phyloP scores from a whole-genome alignment of 2,888 invertebrate genomes.

The Muschampia plurimacula region DNA sequence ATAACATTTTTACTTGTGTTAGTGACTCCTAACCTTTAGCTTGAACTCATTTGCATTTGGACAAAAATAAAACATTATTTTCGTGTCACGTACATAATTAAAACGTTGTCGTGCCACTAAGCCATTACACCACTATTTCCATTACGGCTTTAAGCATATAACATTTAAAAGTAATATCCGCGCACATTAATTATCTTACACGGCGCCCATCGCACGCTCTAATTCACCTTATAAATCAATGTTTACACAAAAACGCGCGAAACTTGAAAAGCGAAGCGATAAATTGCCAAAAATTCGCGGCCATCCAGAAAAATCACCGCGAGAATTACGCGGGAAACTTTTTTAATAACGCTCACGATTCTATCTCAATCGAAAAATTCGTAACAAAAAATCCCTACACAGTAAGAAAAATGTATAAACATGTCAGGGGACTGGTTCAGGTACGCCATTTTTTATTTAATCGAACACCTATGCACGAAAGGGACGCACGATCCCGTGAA shows the following conservation, averaged over 20 bases:
- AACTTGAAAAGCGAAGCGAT: slow-evolving; percentile 45
- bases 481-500: slow-evolving; percentile 65
- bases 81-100: slow-evolving; percentile 31
- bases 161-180: slow-evolving; percentile 25
- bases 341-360: slow-evolving; percentile 82
- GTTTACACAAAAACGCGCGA: slow-evolving; percentile 24
- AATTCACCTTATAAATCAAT: slow-evolving; percentile 39
- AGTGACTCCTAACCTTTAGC: slow-evolving; percentile 3
- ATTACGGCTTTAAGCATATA: slow-evolving; percentile 23
- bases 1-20: neutral
- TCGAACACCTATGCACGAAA: slow-evolving; percentile 78
- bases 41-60: slow-evolving; percentile 24
- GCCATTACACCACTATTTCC: slow-evolving; percentile 27
- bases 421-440: slow-evolving; percentile 81
- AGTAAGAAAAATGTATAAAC: slow-evolving; percentile 84
- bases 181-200: slow-evolving; percentile 30
- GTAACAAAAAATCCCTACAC: slow-evolving; percentile 75
- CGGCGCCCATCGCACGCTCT: slow-evolving; percentile 24
- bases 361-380: slow-evolving; percentile 81
- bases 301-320: slow-evolving; percentile 68
- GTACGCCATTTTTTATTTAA: slow-evolving; percentile 84
- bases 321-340: slow-evolving; percentile 76
- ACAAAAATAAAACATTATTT: slow-evolving; percentile 23
- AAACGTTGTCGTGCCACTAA: slow-evolving; percentile 30
- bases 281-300: slow-evolving; percentile 64